Base-by-base conservation (phyloP, 2,797 vertebrate species). In the Myiotriccus ornatus region DNA sequence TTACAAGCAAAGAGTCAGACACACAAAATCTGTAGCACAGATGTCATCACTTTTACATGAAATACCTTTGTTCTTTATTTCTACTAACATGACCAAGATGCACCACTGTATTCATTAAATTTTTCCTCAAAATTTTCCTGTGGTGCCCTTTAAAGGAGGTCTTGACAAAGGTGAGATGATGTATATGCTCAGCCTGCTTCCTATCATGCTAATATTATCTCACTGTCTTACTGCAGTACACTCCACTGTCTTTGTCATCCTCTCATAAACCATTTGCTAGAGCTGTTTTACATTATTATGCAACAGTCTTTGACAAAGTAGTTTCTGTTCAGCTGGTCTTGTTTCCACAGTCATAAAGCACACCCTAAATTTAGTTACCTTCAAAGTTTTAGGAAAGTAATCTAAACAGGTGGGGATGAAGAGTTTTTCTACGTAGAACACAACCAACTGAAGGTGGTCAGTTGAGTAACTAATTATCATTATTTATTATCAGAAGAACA, bases 401-500 rank as follows among this genome's bases (percentile, higher is more conserved):
- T 34, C 39, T 57, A 24, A 85, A 59, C 20, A 44, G 10, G 17
- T 46, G 2, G 0, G 2, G 3, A 1, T 52, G 10, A 6, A 41
- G 16, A 64, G 5, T 7, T 70, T 79, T 79, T 83, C 25, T 39
- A 65, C 85, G 46, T 8, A 32, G 14, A 73, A 46, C 14, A 12
- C 32, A 4, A 7, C 2, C 6, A 14, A 47, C 6, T n/a, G 25
- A 68, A 59, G 20, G 7, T 43, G 25, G 50, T 59, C 32, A 37
- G 23, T 21, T 63, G 13, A 59, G 43, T 47, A 89, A 74, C 35
- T 60, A 52, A 46, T 60, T 27, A 47, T 43, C 3, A 21, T 41
- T 37, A 28, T 44, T 74, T 84, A 12, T 49, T 69, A 41, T 12
- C 16, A 71, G 47, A 44, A 59, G 25, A 44, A 65, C 14, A 84